Evolutionary conservation across 64 coral and sea anemone species (phyloP).

Genomic region (Astreopora myriophthalma): DNA sequence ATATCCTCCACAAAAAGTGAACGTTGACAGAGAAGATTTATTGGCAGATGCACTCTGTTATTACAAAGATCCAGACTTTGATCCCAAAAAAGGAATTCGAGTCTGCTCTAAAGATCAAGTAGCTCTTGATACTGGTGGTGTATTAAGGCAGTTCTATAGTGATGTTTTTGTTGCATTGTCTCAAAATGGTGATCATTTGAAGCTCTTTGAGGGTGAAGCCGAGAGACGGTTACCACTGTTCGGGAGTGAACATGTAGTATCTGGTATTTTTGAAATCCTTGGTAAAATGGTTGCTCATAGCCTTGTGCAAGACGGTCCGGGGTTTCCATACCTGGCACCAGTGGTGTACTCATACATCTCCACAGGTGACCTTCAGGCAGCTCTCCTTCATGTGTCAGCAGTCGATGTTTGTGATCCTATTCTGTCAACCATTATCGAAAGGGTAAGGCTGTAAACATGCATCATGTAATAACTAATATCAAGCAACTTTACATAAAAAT

Average conservation of each 20-base stretch:
- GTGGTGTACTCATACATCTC: slow-evolving; percentile 65
- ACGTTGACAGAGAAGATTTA: no score
- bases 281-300: slow-evolving; percentile 64
- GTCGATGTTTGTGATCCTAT: slow-evolving; percentile 43
- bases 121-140: slow-evolving; percentile 52
- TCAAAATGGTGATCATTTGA: neutral
- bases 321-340: slow-evolving; percentile 66
- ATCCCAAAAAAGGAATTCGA: slow-evolving; percentile 36
- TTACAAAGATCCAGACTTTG: slow-evolving; percentile 69
- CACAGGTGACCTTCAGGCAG: slow-evolving; percentile 72
- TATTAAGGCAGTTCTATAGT: slow-evolving; percentile 7
- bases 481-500: no score
- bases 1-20: neutral
- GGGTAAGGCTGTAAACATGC: slow-evolving; percentile 9
- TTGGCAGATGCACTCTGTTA: slow-evolving; percentile 55
- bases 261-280: slow-evolving; percentile 29
- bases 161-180: neutral
- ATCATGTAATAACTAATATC: no score
- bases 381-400: no score
- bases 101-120: slow-evolving; percentile 43
- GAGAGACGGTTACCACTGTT: slow-evolving; percentile 12
- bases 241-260: neutral
- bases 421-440: slow-evolving; percentile 24
- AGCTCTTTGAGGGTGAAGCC: slow-evolving; percentile 11
- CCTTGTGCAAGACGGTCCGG: slow-evolving; percentile 53